A percentile compares a stretch with the other conserved stretches of the same genome.
phyloP scores from a whole-genome alignment of 2,113 vertebrate genomes.

The Theristicus caerulescens region DNA sequence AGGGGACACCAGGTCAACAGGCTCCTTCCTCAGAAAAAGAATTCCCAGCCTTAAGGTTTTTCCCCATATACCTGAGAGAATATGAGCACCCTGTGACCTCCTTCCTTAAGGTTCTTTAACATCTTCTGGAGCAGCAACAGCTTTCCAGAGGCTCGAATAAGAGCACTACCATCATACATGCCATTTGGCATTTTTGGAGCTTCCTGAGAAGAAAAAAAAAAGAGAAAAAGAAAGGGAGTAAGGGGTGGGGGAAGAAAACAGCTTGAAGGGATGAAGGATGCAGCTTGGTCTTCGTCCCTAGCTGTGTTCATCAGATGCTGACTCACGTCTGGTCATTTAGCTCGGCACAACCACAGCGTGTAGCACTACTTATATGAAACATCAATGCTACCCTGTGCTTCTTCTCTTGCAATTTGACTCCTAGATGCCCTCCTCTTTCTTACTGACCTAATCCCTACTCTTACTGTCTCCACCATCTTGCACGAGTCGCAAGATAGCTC shows the following conservation, averaged over 20 bases:
- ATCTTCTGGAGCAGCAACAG: slow-evolving; percentile 92
- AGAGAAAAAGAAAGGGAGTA: background rate
- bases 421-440: background rate
- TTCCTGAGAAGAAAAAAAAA: slow-evolving; percentile 76
- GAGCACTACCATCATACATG: slow-evolving; percentile 93
- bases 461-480: background rate
- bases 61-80: slow-evolving; percentile 88
- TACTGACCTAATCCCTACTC: background rate
- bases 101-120: slow-evolving; percentile 93
- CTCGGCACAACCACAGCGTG: background rate
- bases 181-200: slow-evolving; percentile 98
- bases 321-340: background rate
- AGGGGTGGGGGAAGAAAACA: background rate
- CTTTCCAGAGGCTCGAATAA: slow-evolving; percentile 94
- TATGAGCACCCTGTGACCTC: slow-evolving; percentile 94
- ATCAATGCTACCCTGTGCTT: background rate
- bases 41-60: background rate
- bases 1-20: background rate
- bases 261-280: background rate
- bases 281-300: background rate
- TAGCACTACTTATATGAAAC: background rate
- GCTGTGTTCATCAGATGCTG: background rate
- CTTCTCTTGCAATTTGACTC: background rate
- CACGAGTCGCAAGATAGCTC: background rate
- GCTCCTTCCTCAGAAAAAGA: background rate